These are phyloP conservation scores for Petrocephalus zakoni DNA, from an alignment of 2,113 vertebrate species.

Conservation along the genomic window DNA sequence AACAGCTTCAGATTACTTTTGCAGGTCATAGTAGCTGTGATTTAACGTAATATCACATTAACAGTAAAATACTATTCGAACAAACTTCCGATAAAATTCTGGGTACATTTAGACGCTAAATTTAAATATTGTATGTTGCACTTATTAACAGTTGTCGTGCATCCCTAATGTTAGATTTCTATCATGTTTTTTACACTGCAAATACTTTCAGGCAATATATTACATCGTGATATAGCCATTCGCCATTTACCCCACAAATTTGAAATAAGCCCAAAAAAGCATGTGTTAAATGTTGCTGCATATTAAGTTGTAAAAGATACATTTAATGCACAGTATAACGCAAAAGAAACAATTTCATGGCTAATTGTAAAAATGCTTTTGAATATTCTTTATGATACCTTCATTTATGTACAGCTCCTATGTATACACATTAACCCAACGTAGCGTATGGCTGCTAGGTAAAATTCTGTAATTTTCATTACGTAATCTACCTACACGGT, in stretches of 20 bases:
- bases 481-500: not conserved
- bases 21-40: not conserved
- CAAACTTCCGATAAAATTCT: not conserved
- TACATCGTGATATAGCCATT: not conserved
- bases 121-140: not conserved
- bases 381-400: not conserved
- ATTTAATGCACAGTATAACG: not conserved
- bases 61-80: not conserved
- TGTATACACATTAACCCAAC: not conserved
- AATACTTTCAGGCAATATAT: not conserved
- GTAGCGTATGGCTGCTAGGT: not conserved
- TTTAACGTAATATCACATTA: not conserved
- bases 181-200: not conserved
- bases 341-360: not conserved
- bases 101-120: not conserved
- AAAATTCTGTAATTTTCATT: not conserved
- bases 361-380: not conserved
- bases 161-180: not conserved
- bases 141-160: not conserved
- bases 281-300: not conserved
- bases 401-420: not conserved
- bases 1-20: not conserved
- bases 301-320: not conserved
- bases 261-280: not conserved
- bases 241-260: not conserved